These are phyloP conservation scores for Thermophis baileyi DNA, from an alignment of 2,113 vertebrate genomes.

Conservation along the genomic window DNA sequence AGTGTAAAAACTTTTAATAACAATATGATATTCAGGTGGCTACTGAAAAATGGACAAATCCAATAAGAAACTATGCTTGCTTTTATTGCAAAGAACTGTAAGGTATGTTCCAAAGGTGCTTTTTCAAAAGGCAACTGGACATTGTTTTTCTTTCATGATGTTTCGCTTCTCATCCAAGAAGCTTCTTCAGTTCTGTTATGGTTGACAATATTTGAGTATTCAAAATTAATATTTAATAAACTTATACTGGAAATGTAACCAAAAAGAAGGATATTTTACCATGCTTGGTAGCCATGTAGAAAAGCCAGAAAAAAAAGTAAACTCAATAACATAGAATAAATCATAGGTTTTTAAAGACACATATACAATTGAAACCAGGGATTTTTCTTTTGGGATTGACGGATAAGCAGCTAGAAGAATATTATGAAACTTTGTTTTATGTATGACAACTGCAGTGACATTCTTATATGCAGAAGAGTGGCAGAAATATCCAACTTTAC, in stretches of 20 bases:
- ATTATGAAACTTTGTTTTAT: not conserved
- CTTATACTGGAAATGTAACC: not conserved
- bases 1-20: not conserved
- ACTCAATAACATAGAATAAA: not conserved
- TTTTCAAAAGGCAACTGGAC: not conserved
- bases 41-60: not conserved
- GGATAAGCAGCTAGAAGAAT: not conserved
- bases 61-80: not conserved
- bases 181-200: not conserved
- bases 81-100: not conserved
- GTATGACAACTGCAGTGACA: not conserved
- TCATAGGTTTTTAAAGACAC: not conserved
- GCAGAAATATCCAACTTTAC: not conserved
- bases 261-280: not conserved
- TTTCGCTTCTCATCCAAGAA: not conserved
- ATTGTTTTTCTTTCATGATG: not conserved
- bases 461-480: not conserved
- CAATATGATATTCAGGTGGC: fast-evolving
- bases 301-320: not conserved
- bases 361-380: not conserved
- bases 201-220: not conserved
- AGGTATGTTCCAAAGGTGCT: not conserved
- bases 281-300: not conserved
- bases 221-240: not conserved
- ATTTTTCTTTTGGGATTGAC: not conserved